These are phyloP conservation scores for Gasterosteus aculeatus DNA, from an alignment of 2,113 vertebrate genomes.

Conservation along the genomic window DNA sequence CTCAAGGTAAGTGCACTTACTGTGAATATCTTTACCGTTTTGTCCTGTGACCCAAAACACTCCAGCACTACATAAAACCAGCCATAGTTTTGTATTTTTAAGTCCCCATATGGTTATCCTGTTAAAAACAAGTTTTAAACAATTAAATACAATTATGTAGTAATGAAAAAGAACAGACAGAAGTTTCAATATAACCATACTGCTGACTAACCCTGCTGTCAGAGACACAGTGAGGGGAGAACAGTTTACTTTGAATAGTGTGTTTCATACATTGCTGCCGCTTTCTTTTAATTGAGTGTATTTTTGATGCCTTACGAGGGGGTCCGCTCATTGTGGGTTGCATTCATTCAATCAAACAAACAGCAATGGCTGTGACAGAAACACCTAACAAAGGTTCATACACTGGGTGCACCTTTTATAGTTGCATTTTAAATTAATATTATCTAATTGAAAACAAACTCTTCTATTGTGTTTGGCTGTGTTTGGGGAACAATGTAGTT, in stretches of 20 bases:
- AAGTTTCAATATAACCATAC: neutral
- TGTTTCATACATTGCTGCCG: too few relatives aligned
- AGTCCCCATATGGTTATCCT: too few relatives aligned
- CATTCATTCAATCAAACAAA: neutral
- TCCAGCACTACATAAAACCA: neutral
- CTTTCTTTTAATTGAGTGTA: too few relatives aligned
- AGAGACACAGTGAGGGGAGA: too few relatives aligned
- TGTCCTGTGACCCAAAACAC: neutral
- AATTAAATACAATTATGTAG: too few relatives aligned
- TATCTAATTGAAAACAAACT: too few relatives aligned
- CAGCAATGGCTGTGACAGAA: neutral
- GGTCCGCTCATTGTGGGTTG: neutral
- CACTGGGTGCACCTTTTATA: neutral
- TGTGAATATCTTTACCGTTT: neutral
- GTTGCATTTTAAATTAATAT: neutral
- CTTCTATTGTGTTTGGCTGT: neutral
- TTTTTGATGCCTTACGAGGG: too few relatives aligned
- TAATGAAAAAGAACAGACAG: neutral
- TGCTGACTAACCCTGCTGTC: neutral
- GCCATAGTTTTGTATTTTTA: too few relatives aligned
- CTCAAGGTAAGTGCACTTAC: constrained; percentile 91
- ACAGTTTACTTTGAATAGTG: too few relatives aligned
- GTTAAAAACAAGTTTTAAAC: too few relatives aligned
- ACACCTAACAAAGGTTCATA: neutral
- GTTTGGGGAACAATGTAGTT: neutral